These are phyloP conservation scores for Rhynchopsitta pachyrhyncha DNA, from an alignment of 2,113 vertebrate species.

Conservation along the genomic window DNA sequence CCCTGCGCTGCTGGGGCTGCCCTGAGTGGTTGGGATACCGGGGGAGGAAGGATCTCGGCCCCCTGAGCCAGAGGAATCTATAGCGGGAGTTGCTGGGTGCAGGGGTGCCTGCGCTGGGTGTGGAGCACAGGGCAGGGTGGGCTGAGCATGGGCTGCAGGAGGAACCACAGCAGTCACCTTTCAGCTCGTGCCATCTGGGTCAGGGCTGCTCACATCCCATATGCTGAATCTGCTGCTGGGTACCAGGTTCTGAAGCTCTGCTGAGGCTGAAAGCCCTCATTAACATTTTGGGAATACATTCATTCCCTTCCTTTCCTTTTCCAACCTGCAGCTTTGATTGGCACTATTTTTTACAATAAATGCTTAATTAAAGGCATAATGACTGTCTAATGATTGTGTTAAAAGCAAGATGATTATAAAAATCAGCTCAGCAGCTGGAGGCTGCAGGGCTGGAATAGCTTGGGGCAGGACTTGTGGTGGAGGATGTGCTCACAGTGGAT, in stretches of 20 bases:
- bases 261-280: slow-evolving; percentile 15
- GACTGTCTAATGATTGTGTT: slow-evolving; percentile 43
- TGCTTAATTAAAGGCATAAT: slow-evolving; percentile 61
- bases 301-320: not conserved
- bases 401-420: slow-evolving; percentile 46
- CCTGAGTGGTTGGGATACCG: not conserved
- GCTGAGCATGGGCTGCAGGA: rapidly evolving
- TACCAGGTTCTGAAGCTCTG: not conserved
- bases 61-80: not conserved
- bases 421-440: slow-evolving; percentile 43
- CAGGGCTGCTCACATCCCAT: not conserved
- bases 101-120: rapidly evolving
- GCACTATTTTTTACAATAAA: slow-evolving; percentile 47
- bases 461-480: not conserved
- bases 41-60: not conserved
- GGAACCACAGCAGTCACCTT: rapidly evolving
- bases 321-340: slow-evolving; percentile 54
- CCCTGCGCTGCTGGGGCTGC: not conserved
- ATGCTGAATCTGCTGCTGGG: not conserved
- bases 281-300: slow-evolving; percentile 23
- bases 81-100: not conserved
- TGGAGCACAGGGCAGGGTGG: rapidly evolving
- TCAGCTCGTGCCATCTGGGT: not conserved
- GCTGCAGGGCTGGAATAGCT: not conserved
- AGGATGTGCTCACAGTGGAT: not conserved